phyloP scores from a whole-genome alignment of 2,888 invertebrate genomes.

The Caenorhabditis afra region DNA sequence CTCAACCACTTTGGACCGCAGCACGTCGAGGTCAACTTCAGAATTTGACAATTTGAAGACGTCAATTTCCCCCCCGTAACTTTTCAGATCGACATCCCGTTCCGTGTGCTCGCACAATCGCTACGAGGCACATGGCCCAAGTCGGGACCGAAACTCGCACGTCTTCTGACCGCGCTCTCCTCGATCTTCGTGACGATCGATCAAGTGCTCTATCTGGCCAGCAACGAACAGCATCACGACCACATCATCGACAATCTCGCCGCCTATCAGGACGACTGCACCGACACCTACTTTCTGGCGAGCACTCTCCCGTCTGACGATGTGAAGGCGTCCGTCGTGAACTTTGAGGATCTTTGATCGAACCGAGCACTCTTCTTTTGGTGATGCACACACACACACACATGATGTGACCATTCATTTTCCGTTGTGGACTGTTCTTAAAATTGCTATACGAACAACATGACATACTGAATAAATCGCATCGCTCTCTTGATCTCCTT shows the following conservation, averaged over 20 bases:
- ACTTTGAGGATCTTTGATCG: slow-evolving; percentile 30
- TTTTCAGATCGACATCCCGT: slow-evolving; percentile 54
- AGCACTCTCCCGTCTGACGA: slow-evolving; percentile 8
- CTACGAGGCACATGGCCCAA: slow-evolving; percentile 57
- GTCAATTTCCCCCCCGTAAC: neutral
- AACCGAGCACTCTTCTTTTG: neutral
- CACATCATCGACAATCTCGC: slow-evolving; percentile 57
- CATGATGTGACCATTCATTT: slow-evolving; percentile 38
- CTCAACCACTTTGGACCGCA: slow-evolving; percentile 59
- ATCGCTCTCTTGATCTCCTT: no score
- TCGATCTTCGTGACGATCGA: slow-evolving; percentile 43
- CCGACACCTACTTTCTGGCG: slow-evolving; percentile 29
- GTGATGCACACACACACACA: no score
- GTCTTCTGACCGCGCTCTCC: slow-evolving; percentile 34
- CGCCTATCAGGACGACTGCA: slow-evolving; percentile 44
- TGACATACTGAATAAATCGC: slow-evolving; percentile 22
- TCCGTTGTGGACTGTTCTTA: slow-evolving; percentile 40
- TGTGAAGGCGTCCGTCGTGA: slow-evolving; percentile 20
- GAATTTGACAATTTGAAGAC: no score
- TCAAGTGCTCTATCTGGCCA: slow-evolving; percentile 49
- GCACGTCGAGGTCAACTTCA: slow-evolving; percentile 42
- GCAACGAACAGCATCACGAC: slow-evolving; percentile 37
- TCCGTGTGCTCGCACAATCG: slow-evolving; percentile 53
- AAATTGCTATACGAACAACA: slow-evolving; percentile 47
- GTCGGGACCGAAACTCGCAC: slow-evolving; percentile 41